These are phyloP conservation scores for Carlito syrichta DNA, from an alignment of 2,113 vertebrate genomes.

Conservation along the genomic window DNA sequence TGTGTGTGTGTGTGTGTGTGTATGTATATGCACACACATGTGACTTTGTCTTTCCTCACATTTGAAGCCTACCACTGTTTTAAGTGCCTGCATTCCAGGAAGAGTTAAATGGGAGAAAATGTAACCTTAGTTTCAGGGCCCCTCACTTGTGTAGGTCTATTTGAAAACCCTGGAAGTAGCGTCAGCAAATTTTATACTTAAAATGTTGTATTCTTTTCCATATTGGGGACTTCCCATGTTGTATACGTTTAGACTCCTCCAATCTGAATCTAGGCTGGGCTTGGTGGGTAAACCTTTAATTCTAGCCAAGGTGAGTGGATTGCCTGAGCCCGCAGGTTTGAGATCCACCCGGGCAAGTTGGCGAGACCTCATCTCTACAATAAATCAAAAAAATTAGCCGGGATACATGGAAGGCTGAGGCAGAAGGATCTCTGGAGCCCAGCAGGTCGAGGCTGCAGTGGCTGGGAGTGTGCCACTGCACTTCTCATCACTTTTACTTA, in stretches of 20 bases:
- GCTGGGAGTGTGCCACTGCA: too few species aligned
- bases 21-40: rapidly evolving
- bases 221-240: not conserved
- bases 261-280: too few species aligned
- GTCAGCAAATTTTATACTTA: not conserved
- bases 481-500: not conserved
- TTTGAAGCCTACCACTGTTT: not conserved
- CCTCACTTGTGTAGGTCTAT: not conserved
- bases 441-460: too few species aligned
- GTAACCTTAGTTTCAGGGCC: not conserved
- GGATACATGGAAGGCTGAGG: too few species aligned
- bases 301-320: too few species aligned
- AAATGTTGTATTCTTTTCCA: not conserved
- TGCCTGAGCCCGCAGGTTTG: too few species aligned
- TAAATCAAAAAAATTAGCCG: too few species aligned
- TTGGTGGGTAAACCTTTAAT: too few species aligned
- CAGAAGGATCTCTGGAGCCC: too few species aligned
- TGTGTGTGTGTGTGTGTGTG: not conserved
- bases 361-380: too few species aligned
- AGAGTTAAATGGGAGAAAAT: not conserved
- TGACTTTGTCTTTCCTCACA: not conserved
- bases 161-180: not conserved
- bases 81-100: not conserved
- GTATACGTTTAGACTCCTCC: not conserved
- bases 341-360: too few species aligned